Evolutionary conservation across 2,113 vertebrate genomes (phyloP).

Genomic region (Bagarius yarrelli): DNA sequence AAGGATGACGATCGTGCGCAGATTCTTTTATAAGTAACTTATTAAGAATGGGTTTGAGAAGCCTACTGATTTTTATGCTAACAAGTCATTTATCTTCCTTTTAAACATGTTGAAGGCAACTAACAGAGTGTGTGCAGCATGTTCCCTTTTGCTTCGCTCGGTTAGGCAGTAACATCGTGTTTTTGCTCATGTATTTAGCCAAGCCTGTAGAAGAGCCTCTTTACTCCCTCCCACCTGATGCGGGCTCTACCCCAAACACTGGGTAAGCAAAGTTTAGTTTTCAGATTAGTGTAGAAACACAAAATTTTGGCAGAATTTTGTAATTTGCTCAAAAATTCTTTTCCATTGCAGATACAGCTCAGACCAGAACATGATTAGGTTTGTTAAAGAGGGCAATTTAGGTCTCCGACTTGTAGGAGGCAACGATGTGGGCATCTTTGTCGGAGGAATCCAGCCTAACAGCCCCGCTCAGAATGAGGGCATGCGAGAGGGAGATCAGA

Average conservation of each 20-base stretch:
- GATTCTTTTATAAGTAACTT: background rate
- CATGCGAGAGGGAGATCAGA: slow-evolving; percentile 88
- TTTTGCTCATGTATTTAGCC: slow-evolving; percentile 52
- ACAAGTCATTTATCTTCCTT: background rate
- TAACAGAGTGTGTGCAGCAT: background rate
- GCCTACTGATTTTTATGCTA: background rate
- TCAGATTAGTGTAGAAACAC: background rate
- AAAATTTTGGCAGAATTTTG: background rate
- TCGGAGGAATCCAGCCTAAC: slow-evolving; percentile 85
- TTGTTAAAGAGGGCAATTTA: slow-evolving; percentile 81
- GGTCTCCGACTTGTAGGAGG: slow-evolving; percentile 88
- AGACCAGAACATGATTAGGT: slow-evolving; percentile 68
- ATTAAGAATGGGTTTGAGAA: background rate
- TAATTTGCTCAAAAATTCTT: background rate
- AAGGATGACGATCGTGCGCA: background rate
- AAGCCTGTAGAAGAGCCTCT: slow-evolving; percentile 70
- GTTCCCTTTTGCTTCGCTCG: background rate
- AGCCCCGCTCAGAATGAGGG: slow-evolving; percentile 82
- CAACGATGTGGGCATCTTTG: slow-evolving; percentile 93
- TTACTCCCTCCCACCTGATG: slow-evolving; percentile 76
- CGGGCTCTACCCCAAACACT: slow-evolving; percentile 59
- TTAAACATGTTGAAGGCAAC: background rate
- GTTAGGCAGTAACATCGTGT: slow-evolving; percentile 1
- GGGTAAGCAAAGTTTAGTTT: slow-evolving; percentile 58
- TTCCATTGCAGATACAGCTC: slow-evolving; percentile 78